A percentile compares a stretch with the other conserved stretches of the same genome.
Conservation (phyloP, 2,113 vertebrate genomes). For the Grus americana region DNA sequence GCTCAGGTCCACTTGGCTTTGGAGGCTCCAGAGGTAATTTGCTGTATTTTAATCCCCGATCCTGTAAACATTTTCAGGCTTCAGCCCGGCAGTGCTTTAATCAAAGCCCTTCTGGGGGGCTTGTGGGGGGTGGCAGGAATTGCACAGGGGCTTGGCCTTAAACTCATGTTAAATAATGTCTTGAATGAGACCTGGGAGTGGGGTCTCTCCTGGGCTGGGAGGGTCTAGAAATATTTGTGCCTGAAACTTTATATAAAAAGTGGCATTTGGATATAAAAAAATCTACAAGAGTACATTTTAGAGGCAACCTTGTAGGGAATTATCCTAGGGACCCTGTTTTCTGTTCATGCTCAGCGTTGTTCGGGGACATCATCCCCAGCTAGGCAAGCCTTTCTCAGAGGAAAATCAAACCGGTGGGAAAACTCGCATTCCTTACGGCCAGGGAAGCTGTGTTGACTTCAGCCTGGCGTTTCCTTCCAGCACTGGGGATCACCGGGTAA, state of each 20-base stretch:
- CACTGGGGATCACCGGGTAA: neutral
- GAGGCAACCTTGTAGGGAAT: neutral
- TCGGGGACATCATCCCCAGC: accelerated
- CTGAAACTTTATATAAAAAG: neutral
- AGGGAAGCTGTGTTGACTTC: neutral
- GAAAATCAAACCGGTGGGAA: neutral
- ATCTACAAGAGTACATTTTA: neutral
- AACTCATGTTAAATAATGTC: neutral
- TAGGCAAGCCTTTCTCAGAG: neutral
- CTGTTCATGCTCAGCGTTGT: neutral
- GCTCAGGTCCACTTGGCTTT: neutral
- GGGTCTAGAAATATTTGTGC: neutral
- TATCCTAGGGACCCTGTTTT: neutral
- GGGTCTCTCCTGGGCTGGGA: neutral
- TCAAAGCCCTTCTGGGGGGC: accelerated
- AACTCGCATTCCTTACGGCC: accelerated
- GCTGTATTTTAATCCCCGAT: neutral
- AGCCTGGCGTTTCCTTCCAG: neutral
- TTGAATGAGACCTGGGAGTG: neutral
- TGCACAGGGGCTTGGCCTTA: neutral
- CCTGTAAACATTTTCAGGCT: neutral
- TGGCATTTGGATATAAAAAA: neutral
- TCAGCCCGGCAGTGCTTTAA: neutral
- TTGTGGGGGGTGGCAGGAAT: neutral
- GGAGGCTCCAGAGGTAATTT: neutral